Conservation (phyloP, 2,797 vertebrate genomes). For the Philypnodon macrostomus region DNA sequence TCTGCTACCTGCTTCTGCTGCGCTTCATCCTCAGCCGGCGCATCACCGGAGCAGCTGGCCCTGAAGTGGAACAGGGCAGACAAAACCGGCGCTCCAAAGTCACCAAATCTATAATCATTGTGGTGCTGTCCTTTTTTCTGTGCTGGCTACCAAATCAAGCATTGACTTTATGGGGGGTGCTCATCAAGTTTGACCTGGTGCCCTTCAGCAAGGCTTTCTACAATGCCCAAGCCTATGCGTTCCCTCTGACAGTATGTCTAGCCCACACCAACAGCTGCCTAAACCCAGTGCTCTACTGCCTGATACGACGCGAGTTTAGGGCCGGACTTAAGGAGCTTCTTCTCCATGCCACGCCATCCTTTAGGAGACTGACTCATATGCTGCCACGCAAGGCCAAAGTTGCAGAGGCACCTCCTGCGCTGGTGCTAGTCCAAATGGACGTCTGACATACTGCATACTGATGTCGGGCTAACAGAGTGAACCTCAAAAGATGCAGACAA, state of each 20-base stretch:
- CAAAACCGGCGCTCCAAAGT: constrained; percentile 76
- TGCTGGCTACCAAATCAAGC: constrained; percentile 85
- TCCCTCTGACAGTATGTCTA: constrained; percentile 80
- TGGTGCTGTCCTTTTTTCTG: constrained; percentile 82
- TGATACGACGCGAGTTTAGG: constrained; percentile 77
- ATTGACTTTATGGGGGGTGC: constrained; percentile 79
- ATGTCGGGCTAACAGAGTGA: not conserved
- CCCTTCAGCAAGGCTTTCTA: constrained; percentile 82
- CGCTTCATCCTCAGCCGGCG: constrained; percentile 74
- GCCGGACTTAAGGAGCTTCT: constrained; percentile 78
- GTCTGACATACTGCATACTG: constrained; percentile 41
- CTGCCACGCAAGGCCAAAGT: constrained; percentile 73
- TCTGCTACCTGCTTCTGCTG: constrained; percentile 76
- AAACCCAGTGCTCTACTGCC: constrained; percentile 81
- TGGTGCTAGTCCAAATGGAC: constrained; percentile 78
- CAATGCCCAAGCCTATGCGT: constrained; percentile 78
- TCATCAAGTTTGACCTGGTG: constrained; percentile 81
- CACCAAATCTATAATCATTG: constrained; percentile 78
- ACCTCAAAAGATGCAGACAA: not conserved
- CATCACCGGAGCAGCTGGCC: constrained; percentile 48
- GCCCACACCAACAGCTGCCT: constrained; percentile 85
- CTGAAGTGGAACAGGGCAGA: constrained; percentile 59
- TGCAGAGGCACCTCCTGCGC: constrained; percentile 70
- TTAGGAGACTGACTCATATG: constrained; percentile 66
- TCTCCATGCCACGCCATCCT: constrained; percentile 68